These are phyloP conservation scores for Fulmarus glacialis DNA, from an alignment of 2,113 vertebrate species.

Conservation along the genomic window DNA sequence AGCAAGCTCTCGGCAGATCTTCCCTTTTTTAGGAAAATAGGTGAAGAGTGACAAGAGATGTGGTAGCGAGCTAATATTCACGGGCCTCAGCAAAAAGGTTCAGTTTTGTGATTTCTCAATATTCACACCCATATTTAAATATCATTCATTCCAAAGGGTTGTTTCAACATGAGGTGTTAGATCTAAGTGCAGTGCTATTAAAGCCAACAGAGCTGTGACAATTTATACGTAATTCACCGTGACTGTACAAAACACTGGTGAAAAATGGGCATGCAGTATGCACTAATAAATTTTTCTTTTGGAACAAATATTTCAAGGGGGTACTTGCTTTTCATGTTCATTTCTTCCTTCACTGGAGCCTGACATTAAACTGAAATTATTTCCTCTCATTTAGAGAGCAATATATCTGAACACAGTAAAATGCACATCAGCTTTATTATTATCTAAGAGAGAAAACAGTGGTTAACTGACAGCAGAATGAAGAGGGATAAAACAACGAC, in stretches of 20 bases:
- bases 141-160: not conserved
- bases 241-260: not conserved
- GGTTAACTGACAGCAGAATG: constrained; percentile 15
- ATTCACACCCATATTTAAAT: not conserved
- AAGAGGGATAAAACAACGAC: constrained; percentile 11
- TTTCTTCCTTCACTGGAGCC: constrained; percentile 47
- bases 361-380: constrained; percentile 23
- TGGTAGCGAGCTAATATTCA: not conserved
- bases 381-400: not conserved
- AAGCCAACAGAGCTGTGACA: not conserved
- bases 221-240: not conserved
- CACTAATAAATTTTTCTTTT: not conserved
- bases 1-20: not conserved
- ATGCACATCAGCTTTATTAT: constrained; percentile 19
- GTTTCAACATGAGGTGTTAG: not conserved
- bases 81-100: not conserved
- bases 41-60: not conserved
- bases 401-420: constrained; percentile 34
- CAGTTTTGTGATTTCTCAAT: not conserved
- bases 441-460: constrained; percentile 41
- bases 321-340: constrained; percentile 13
- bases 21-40: not conserved
- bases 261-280: not conserved
- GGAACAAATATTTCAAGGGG: constrained; percentile 13
- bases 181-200: not conserved